Conservation (phyloP, 2,888 invertebrate genomes). For the Drosophila prostipennis region DNA sequence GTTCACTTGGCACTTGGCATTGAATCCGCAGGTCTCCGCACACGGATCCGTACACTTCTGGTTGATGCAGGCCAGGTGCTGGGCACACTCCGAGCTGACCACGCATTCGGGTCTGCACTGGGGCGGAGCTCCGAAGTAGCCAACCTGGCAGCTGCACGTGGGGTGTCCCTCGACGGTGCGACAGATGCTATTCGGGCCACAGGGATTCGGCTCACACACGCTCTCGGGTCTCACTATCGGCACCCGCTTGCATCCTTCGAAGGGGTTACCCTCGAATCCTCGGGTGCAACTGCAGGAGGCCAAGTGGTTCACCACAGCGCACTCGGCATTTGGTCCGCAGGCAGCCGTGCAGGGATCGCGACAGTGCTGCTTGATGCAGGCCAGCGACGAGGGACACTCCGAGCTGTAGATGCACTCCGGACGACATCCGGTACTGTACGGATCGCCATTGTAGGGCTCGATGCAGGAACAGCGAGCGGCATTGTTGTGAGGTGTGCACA, state of each 20-base stretch:
- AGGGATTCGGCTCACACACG: conserved; percentile 91
- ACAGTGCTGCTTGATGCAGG: conserved; percentile 93
- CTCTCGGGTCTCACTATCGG: conserved; percentile 81
- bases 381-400: conserved; percentile 90
- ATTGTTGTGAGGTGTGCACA: conserved; percentile 89
- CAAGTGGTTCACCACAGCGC: conserved; percentile 92
- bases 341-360: conserved; percentile 93
- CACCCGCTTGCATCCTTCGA: conserved; percentile 89
- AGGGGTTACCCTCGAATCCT: conserved; percentile 93
- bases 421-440: conserved; percentile 92
- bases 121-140: conserved; percentile 90
- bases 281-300: conserved; percentile 92
- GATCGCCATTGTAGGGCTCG: conserved; percentile 94
- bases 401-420: conserved; percentile 93
- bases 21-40: conserved; percentile 90
- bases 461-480: conserved; percentile 92
- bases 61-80: conserved; percentile 90
- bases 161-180: conserved; percentile 89
- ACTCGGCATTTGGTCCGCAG: conserved; percentile 93
- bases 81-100: conserved; percentile 91
- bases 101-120: conserved; percentile 91
- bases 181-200: conserved; percentile 92
- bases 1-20: conserved; percentile 91
- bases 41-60: conserved; percentile 92
- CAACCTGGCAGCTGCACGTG: conserved; percentile 90